phyloP scores from a whole-genome alignment of 1,140 invertebrate species.

The Telenomus remus region DNA sequence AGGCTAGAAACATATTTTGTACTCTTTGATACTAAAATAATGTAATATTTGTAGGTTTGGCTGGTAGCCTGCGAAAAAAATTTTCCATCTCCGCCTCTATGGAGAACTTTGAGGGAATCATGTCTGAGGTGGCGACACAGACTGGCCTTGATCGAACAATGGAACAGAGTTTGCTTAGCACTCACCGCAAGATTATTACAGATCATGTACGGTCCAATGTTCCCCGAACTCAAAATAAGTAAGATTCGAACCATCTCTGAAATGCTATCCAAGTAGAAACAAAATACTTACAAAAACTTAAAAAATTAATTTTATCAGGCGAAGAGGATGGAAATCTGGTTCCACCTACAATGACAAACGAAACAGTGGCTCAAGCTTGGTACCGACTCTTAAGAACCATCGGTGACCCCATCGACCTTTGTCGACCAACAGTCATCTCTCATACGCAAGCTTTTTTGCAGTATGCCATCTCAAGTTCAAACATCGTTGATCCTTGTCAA shows the following conservation, averaged over 20 bases:
- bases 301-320: constrained; percentile 72
- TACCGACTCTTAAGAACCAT: constrained; percentile 94
- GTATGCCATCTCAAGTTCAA: constrained; percentile 83
- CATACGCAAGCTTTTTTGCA: constrained; percentile 90
- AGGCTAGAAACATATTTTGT: too few species aligned
- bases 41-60: constrained; percentile 81
- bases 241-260: constrained; percentile 59
- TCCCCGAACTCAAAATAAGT: constrained; percentile 91
- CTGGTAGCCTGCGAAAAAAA: constrained; percentile 91
- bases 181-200: constrained; percentile 88
- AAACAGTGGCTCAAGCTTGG: constrained; percentile 95
- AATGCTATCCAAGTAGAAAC: too few species aligned
- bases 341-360: constrained; percentile 87
- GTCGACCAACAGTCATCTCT: constrained; percentile 88
- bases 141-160: constrained; percentile 93
- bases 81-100: constrained; percentile 94
- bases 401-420: constrained; percentile 95
- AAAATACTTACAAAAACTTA: not conserved
- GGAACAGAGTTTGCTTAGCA: constrained; percentile 94
- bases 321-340: constrained; percentile 90
- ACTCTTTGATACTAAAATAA: too few species aligned
- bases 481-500: constrained; percentile 88
- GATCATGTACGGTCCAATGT: constrained; percentile 92
- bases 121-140: constrained; percentile 95
- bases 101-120: constrained; percentile 96